These are phyloP conservation scores for Phodopus roborovskii DNA, from an alignment of 2,113 vertebrate genomes.

Conservation along the genomic window DNA sequence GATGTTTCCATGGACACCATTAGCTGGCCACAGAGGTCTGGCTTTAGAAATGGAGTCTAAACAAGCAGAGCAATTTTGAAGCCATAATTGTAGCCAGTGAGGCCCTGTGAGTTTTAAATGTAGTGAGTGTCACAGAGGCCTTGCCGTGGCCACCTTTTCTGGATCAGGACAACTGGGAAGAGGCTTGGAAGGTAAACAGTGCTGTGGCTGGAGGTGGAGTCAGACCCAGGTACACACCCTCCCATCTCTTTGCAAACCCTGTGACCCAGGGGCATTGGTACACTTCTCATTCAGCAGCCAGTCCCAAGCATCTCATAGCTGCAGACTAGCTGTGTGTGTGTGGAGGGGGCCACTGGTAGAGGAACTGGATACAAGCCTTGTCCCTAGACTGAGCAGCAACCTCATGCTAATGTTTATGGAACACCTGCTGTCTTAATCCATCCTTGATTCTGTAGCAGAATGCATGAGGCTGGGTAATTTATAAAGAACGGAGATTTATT, in stretches of 20 bases:
- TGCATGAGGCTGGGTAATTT: background rate
- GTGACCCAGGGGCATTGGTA: background rate
- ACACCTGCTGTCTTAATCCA: background rate
- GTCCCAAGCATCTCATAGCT: background rate
- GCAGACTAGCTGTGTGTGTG: background rate
- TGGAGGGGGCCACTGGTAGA: background rate
- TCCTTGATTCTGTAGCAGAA: background rate
- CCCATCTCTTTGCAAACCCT: background rate
- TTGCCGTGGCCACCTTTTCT: background rate
- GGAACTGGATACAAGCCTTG: background rate
- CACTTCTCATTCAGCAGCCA: background rate
- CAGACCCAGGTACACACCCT: background rate
- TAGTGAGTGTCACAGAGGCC: background rate
- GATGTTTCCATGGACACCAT: conserved; percentile 61
- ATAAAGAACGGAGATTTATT: background rate
- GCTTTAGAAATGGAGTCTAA: conserved; percentile 3
- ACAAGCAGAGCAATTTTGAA: background rate
- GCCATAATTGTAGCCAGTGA: background rate
- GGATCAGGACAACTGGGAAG: background rate
- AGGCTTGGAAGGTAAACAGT: too few relatives aligned
- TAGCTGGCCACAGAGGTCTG: conserved; percentile 24
- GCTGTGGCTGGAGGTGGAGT: background rate
- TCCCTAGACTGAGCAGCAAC: background rate
- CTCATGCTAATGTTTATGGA: background rate
- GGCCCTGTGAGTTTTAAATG: background rate